Percentiles rank a stretch among this genome's conserved stretches.
Conservation (phyloP, 2,797 vertebrate genomes). For the Spinus olivaceus region DNA sequence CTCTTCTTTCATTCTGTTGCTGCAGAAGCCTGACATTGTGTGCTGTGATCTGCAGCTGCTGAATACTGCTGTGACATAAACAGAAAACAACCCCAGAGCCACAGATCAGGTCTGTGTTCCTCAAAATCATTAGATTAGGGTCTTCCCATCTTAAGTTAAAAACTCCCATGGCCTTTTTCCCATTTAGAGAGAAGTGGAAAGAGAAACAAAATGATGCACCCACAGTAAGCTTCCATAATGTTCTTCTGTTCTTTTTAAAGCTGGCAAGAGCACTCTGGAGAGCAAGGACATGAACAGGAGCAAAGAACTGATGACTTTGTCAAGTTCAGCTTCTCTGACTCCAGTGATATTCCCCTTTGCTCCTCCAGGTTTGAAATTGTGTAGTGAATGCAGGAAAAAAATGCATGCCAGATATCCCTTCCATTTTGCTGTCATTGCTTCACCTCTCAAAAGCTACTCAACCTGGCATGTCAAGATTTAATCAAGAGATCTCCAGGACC, state of each 20-base stretch:
- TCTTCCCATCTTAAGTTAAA: neutral
- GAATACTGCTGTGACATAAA: neutral
- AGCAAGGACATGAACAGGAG: neutral
- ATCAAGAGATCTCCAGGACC: neutral
- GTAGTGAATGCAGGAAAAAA: neutral
- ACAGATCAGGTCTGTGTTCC: accelerated
- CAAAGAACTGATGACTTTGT: neutral
- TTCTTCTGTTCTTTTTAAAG: neutral
- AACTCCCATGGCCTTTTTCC: neutral
- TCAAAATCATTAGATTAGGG: neutral
- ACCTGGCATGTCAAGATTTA: neutral
- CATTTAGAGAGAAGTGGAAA: neutral
- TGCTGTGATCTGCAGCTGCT: neutral
- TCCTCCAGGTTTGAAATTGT: neutral
- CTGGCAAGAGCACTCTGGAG: neutral
- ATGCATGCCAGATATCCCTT: neutral
- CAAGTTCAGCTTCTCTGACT: neutral
- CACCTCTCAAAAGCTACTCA: neutral
- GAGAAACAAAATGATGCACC: neutral
- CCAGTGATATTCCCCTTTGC: neutral
- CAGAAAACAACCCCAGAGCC: neutral
- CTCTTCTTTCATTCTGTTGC: neutral
- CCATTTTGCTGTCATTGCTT: neutral
- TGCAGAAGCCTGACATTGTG: neutral
- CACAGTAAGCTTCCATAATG: neutral